phyloP scores from a whole-genome alignment of 1,140 invertebrate species.

The Zaprionus ornatus region DNA sequence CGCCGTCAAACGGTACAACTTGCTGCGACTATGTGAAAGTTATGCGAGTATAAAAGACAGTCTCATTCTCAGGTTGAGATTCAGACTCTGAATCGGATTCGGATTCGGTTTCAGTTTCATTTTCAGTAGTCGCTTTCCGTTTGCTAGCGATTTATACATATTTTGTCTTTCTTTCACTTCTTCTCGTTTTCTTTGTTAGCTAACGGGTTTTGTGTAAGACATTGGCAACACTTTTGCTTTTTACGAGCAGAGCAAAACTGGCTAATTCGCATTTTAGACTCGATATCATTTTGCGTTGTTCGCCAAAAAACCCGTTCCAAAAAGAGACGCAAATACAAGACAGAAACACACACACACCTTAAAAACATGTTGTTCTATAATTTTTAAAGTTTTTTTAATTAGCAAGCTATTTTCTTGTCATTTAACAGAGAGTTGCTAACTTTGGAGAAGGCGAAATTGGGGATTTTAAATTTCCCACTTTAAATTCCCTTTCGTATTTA shows the following conservation, averaged over 20 bases:
- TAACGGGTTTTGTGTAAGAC: constrained; percentile 67
- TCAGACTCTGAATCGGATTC: constrained; percentile 37
- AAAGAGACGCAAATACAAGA: constrained; percentile 22
- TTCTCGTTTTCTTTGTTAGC: constrained; percentile 48
- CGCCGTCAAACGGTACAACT: constrained; percentile 65
- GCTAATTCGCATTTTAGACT: constrained; percentile 69
- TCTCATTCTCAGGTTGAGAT: constrained; percentile 35
- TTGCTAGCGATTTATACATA: constrained; percentile 33
- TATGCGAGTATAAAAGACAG: constrained; percentile 51
- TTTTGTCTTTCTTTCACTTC: constrained; percentile 44
- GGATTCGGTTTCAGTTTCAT: constrained; percentile 41
- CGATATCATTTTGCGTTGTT: constrained; percentile 62
- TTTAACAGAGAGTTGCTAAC: constrained; percentile 48
- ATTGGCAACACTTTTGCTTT: constrained; percentile 76
- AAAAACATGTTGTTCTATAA: constrained; percentile 78
- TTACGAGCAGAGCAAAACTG: constrained; percentile 41
- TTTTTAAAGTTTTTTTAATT: constrained; percentile 59
- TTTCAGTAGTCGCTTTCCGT: constrained; percentile 44
- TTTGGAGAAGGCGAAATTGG: constrained; percentile 9
- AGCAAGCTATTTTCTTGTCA: constrained; percentile 59
- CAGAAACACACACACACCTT: constrained; percentile 41
- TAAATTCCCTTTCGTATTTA: constrained; percentile 1
- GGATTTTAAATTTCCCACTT: not conserved
- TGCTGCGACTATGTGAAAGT: constrained; percentile 67
- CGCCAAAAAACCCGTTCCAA: constrained; percentile 59